A percentile compares a stretch with the other conserved stretches of the same genome.
phyloP scores from a whole-genome alignment of 2,113 vertebrate species.

The Talpa occidentalis region DNA sequence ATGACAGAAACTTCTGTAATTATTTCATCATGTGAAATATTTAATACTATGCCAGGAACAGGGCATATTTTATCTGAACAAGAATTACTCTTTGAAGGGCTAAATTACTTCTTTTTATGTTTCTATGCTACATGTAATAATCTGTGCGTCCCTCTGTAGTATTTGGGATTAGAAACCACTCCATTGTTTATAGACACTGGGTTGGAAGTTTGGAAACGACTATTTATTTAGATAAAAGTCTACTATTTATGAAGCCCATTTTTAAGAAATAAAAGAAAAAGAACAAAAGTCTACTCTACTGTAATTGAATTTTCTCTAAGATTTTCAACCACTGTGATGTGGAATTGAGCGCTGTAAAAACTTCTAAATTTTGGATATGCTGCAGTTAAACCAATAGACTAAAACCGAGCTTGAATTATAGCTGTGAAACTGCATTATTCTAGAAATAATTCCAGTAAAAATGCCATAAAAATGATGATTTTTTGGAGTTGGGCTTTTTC shows the following conservation, averaged over 20 bases:
- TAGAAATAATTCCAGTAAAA: conserved; percentile 71
- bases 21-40: neutral
- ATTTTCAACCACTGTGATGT: conserved; percentile 61
- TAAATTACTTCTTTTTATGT: neutral
- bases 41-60: neutral
- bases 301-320: conserved; percentile 71
- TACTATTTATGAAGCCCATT: conserved; percentile 17
- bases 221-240: conserved; percentile 16
- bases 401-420: conserved; percentile 75
- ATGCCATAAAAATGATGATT: conserved; percentile 64
- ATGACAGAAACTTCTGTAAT: neutral
- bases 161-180: neutral
- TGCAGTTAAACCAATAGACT: conserved; percentile 78
- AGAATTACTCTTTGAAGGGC: conserved; percentile 24
- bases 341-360: conserved; percentile 66
- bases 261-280: neutral
- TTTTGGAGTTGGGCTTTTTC: neutral
- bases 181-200: neutral
- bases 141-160: neutral
- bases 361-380: conserved; percentile 68
- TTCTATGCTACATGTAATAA: neutral
- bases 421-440: conserved; percentile 61
- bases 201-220: neutral
- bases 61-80: neutral
- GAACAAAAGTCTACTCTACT: neutral